These are phyloP conservation scores for Allygus modestus DNA, from an alignment of 2,888 invertebrate species.

Conservation along the genomic window DNA sequence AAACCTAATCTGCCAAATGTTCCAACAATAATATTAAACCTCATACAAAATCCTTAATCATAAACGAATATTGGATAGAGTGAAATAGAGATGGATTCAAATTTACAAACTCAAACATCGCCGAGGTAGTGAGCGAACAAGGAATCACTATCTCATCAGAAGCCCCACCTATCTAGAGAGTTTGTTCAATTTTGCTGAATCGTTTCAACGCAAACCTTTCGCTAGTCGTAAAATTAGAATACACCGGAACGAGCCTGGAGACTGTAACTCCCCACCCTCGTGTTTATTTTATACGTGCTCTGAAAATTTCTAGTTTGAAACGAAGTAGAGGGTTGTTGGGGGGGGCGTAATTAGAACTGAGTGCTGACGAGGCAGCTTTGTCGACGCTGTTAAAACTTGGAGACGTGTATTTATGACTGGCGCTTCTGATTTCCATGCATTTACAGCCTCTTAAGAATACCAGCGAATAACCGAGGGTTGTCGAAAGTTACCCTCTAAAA, in stretches of 20 bases:
- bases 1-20: too few species aligned
- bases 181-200: slow-evolving; percentile 38
- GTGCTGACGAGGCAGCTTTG: slow-evolving; percentile 61
- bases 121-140: background rate
- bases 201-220: slow-evolving; percentile 24
- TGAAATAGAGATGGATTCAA: background rate
- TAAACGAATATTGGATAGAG: background rate
- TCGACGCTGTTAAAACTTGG: slow-evolving; percentile 62
- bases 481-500: slow-evolving; percentile 44
- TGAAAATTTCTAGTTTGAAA: slow-evolving; percentile 66
- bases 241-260: slow-evolving; percentile 65
- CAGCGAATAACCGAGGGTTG: slow-evolving; percentile 2
- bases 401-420: slow-evolving; percentile 62
- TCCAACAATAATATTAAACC: too few species aligned
- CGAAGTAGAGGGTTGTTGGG: slow-evolving; percentile 39
- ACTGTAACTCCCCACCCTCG: slow-evolving; percentile 22
- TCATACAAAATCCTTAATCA: too few species aligned
- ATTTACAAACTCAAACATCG: slow-evolving; percentile 7
- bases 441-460: slow-evolving; percentile 60
- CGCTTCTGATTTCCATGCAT: slow-evolving; percentile 61
- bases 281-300: slow-evolving; percentile 69
- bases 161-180: background rate
- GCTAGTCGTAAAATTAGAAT: slow-evolving; percentile 69
- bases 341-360: slow-evolving; percentile 57
- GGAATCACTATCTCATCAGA: slow-evolving; percentile 8